Conservation (phyloP, 2,888 invertebrate species). For the Melanophora roralis region DNA sequence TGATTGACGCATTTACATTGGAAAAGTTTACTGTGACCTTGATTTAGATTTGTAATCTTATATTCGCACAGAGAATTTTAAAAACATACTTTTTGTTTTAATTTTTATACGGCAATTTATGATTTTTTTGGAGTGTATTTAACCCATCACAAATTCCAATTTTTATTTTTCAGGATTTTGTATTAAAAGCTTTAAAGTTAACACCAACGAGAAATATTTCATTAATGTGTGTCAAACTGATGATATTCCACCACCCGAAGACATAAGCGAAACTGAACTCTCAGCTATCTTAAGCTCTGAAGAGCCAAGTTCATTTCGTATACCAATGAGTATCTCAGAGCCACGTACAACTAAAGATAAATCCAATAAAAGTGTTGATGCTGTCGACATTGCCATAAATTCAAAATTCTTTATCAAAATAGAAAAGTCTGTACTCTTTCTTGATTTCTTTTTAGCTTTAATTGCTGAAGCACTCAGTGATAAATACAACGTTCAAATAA, state of each 20-base stretch:
- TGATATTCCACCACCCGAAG: conserved; percentile 85
- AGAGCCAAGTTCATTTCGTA: conserved; percentile 84
- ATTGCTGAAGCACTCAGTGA: conserved; percentile 87
- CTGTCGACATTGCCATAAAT: conserved; percentile 91
- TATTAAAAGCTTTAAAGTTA: conserved; percentile 84
- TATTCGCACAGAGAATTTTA: no score
- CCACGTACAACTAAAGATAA: conserved; percentile 88
- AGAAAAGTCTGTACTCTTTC: conserved; percentile 83
- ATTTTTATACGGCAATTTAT: no score
- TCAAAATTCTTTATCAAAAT: conserved; percentile 87
- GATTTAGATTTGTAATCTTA: no score
- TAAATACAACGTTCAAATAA: conserved; percentile 86
- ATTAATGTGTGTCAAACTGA: conserved; percentile 90
- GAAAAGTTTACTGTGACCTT: no score
- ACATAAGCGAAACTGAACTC: conserved; percentile 85
- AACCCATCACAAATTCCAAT: background rate
- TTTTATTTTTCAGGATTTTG: conserved; percentile 82
- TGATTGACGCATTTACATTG: no score
- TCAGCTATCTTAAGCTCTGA: conserved; percentile 82
- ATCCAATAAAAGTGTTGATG: conserved; percentile 84
- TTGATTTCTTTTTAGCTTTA: conserved; percentile 87
- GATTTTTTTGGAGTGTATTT: no score
- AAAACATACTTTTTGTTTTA: no score
- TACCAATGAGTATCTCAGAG: conserved; percentile 95
- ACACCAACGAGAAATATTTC: conserved; percentile 86